Conservation (phyloP, 2,888 invertebrate genomes). For the Phrixothrix hirtus region DNA sequence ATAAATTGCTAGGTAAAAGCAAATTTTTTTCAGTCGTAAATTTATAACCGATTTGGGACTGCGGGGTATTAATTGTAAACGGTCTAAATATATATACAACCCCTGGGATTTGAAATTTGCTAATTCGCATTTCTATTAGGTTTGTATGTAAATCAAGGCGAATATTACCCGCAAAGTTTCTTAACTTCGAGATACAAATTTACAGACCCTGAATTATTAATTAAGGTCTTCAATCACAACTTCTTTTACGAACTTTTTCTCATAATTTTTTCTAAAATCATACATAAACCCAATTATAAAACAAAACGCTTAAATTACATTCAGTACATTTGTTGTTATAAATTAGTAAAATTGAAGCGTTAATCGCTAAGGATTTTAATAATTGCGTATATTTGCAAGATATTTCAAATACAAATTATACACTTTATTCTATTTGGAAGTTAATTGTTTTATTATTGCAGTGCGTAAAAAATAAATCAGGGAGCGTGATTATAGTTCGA, state of each 20-base stretch:
- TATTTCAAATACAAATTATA: too few relatives aligned
- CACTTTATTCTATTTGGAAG: too few relatives aligned
- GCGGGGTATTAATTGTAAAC: constrained; percentile 33
- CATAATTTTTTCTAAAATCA: constrained; percentile 8
- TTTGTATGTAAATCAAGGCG: constrained; percentile 38
- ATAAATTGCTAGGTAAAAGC: constrained; percentile 20
- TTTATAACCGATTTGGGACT: constrained; percentile 29
- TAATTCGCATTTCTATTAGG: constrained; percentile 41
- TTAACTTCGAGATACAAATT: constrained; percentile 28
- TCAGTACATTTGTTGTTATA: too few relatives aligned
- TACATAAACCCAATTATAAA: not conserved
- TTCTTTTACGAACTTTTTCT: constrained; percentile 14
- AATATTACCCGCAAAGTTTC: constrained; percentile 30
- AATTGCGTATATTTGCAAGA: too few relatives aligned
- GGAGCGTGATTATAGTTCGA: too few relatives aligned
- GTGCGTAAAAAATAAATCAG: too few relatives aligned
- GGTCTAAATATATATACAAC: constrained; percentile 33
- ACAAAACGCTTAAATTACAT: too few relatives aligned
- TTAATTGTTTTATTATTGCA: too few relatives aligned
- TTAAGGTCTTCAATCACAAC: constrained; percentile 20
- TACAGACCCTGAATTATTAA: constrained; percentile 26
- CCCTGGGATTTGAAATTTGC: constrained; percentile 31
- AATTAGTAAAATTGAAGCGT: too few relatives aligned
- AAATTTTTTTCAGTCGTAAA: constrained; percentile 20
- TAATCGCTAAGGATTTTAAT: too few relatives aligned